phyloP scores from a whole-genome alignment of 2,797 vertebrate genomes.

The Crenichthys baileyi region DNA sequence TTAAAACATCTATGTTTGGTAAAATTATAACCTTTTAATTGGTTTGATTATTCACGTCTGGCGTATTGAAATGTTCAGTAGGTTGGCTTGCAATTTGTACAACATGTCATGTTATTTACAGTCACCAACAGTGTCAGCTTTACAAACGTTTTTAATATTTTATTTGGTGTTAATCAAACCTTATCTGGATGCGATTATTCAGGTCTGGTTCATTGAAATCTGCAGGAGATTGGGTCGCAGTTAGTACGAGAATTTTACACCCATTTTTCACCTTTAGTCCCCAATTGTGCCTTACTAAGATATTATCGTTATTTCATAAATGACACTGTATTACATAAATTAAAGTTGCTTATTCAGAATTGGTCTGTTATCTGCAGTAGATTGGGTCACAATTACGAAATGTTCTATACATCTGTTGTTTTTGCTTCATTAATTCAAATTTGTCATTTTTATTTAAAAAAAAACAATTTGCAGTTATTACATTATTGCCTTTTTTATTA shows the following conservation, averaged over 20 bases:
- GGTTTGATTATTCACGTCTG: background rate
- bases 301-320: no score
- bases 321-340: no score
- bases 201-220: background rate
- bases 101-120: background rate
- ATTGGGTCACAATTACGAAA: no score
- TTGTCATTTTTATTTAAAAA: background rate
- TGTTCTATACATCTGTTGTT: background rate
- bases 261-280: background rate
- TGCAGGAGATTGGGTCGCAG: background rate
- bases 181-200: background rate
- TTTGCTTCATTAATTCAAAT: background rate
- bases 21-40: background rate
- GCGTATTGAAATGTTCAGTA: background rate
- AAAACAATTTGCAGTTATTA: background rate
- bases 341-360: no score
- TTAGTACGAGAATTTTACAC: background rate
- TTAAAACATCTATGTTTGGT: background rate
- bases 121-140: background rate
- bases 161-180: background rate
- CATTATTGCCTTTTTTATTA: background rate
- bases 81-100: background rate
- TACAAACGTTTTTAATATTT: background rate
- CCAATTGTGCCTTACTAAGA: no score
- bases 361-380: no score